Base-by-base conservation (phyloP, 2,113 vertebrate species). In the Sitta europaea region DNA sequence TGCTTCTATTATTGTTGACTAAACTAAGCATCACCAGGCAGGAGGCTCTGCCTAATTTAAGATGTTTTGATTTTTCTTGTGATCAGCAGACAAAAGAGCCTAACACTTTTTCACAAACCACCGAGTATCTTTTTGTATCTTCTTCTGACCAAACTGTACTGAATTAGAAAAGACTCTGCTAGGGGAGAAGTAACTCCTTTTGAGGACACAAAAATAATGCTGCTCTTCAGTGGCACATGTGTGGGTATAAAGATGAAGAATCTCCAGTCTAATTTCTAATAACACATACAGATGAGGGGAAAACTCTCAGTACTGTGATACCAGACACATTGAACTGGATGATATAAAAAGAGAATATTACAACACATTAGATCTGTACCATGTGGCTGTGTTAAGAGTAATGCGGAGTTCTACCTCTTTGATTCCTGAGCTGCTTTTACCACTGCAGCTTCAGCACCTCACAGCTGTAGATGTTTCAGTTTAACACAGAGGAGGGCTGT, bases 141-240 rank as follows among this genome's bases (percentile, higher is more conserved):
- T 47, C 12, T 78, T 14, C 38, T 4, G 7, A 71, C 17, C 19
- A 47, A 21, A 3, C 15, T 40, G 18, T 31, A 65, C 33, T 82
- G 25, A 61, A 57, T n/a, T 58, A n/a, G 25, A 45, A 8, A 77
- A 57, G 70, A 11, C 3, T 28, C 25, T 75, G 15, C 23, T 62
- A 31, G 62, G 47, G 28, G 11, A 48, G 24, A 62, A 67, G 6
- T 23, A 65, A 24, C 16, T 79, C 9, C 9, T 57, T 65, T 54
- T 2, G 0, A 11, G n/a, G 28, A 45, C 1, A 1, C 31, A 36
- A 27, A 42, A 58, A 42, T 18, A 71, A 43, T 42, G 5, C 10
- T 75, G 14, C 18, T 72, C 14, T 77, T 86, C 45, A 40, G 28
- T 53, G 58, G 11, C 1, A 4, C 0, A 0, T 22, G 1, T 33